Base-by-base conservation (phyloP, 1,140 invertebrate species). In the Chlorops oryzae region DNA sequence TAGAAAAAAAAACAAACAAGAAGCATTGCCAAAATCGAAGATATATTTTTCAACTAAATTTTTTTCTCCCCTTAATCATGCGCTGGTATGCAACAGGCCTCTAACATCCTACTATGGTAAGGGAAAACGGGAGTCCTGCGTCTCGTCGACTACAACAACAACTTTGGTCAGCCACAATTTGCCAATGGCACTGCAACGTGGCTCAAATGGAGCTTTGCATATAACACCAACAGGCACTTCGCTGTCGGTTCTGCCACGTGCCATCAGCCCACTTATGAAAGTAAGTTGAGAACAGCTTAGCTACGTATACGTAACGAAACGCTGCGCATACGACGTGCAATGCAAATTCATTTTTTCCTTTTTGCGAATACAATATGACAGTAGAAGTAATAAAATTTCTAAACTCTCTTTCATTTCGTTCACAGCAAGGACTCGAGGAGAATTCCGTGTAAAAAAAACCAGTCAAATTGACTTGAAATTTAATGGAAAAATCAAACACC, bases 211-310 rank as follows among this genome's bases (percentile, higher is more conserved):
- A 48, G 65, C 64, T 23, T 39, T 72, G 38, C 68, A 72, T 46
- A 65, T 65, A 55, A 44, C 64, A 47, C 63, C 65, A 34, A 56
- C 46, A 5, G 38, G 43, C 3, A 50, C 47, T 15, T 13, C 59
- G 27, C 22, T 40, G 46, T 55, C 37, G 39, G 61, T 62, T 17
- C 59, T 69, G 64, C 69, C 68, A 10, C 49, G 65, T 3, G 65
- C 65, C 15, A 64, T 71, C 45, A 71, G 68, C 59, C 69, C 69
- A 13, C 53, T 71, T 44, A 71, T 72, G 65, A 67, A 63, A 61
- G 65, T 69, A 54, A 50, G 23, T 41, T 23, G n/a, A 42, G 15
- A 5, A 20, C 2, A n/a, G 21, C 27, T n/a, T n/a, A n/a, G 22
- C 2, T 5, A 3, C 18, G 3, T 35, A 35, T 13, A 3, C n/a